These are phyloP conservation scores for Drosophila pegasa DNA, from an alignment of 2,888 invertebrate species.

Conservation along the genomic window DNA sequence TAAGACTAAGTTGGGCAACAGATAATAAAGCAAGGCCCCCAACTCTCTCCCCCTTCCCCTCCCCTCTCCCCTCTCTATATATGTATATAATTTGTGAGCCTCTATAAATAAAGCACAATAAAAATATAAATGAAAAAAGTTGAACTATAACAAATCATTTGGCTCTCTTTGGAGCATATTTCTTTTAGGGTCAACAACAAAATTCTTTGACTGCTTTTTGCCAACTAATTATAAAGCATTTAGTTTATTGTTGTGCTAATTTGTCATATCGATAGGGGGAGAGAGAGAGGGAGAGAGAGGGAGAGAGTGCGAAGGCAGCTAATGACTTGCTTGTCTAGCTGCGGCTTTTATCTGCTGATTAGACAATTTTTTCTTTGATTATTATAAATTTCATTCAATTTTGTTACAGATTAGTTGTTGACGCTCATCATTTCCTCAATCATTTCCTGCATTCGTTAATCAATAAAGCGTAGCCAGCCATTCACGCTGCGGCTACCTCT, in stretches of 20 bases:
- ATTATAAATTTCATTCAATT: constrained; percentile 47
- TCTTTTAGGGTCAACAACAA: constrained; percentile 6
- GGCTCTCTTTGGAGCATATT: constrained; percentile 22
- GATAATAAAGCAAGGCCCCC: constrained; percentile 67
- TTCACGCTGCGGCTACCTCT: too few relatives aligned
- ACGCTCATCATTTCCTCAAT: constrained; percentile 33
- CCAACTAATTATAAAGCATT: constrained; percentile 82
- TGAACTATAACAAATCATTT: constrained; percentile 66
- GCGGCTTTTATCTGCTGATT: constrained; percentile 35
- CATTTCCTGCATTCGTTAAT: constrained; percentile 34
- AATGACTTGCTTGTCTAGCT: constrained; percentile 36
- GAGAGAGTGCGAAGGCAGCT: constrained; percentile 10
- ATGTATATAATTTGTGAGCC: constrained; percentile 34
- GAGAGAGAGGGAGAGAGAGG: constrained; percentile 9
- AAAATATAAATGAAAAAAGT: constrained; percentile 22
- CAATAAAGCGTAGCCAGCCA: constrained; percentile 10
- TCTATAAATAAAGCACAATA: constrained; percentile 46
- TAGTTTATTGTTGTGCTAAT: constrained; percentile 82
- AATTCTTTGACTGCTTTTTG: constrained; percentile 43
- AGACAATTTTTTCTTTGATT: constrained; percentile 59
- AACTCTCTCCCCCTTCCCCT: neutral
- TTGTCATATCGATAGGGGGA: constrained; percentile 23
- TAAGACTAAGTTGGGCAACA: constrained; percentile 69
- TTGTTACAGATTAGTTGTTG: constrained; percentile 20
- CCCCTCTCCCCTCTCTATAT: neutral